These are phyloP conservation scores for Molossus alvarezi DNA, from an alignment of 2,797 vertebrate species.

Conservation along the genomic window DNA sequence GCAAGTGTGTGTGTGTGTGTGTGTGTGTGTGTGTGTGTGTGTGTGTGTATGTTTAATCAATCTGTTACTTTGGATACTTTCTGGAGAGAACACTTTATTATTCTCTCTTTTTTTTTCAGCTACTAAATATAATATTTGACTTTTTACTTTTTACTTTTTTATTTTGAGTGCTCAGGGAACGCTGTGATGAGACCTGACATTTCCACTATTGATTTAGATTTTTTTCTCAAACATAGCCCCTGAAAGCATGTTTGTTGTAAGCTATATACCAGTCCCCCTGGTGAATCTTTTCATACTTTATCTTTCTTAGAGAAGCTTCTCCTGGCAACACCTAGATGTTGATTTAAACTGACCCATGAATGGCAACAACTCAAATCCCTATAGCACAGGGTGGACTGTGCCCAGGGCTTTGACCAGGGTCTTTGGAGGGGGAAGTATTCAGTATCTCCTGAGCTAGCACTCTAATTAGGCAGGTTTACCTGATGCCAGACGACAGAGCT, in stretches of 20 bases:
- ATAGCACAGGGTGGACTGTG: not conserved
- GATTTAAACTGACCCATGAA: not conserved
- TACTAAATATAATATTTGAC: not conserved
- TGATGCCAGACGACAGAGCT: not conserved
- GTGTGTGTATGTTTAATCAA: not conserved
- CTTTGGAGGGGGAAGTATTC: too few relatives aligned
- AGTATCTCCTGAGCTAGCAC: not conserved
- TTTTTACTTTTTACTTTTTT: not conserved
- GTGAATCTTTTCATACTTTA: not conserved
- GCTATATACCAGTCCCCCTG: not conserved
- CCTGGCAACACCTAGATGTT: not conserved
- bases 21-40: too few relatives aligned
- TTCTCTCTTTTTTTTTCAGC: not conserved
- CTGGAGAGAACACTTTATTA: not conserved
- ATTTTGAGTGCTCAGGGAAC: constrained; percentile 49
- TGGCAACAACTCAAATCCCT: not conserved
- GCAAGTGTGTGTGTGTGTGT: too few relatives aligned
- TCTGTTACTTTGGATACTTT: constrained; percentile 60
- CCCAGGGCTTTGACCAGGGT: not conserved
- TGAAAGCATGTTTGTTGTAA: constrained; percentile 3
- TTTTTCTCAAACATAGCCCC: not conserved
- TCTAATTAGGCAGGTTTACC: not conserved
- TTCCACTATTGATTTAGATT: constrained; percentile 3
- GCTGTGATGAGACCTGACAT: not conserved
- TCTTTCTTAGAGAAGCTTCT: constrained; percentile 53